Evolutionary conservation across 2,113 vertebrate species (phyloP).

Genomic region (Tetrao urogallus): DNA sequence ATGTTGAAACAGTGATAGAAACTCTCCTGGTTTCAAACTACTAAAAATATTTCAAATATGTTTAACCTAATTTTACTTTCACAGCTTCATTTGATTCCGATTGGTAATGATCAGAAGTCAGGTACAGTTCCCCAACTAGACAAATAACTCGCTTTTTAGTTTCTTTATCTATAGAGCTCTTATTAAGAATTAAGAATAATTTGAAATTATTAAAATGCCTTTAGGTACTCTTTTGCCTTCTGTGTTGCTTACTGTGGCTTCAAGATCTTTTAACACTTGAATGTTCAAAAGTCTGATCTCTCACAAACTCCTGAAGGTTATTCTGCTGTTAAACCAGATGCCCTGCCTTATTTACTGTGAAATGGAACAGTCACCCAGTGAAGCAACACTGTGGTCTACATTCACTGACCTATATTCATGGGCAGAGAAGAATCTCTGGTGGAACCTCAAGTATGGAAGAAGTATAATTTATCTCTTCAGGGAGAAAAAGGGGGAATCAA

Average conservation of each 20-base stretch:
- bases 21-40: background rate
- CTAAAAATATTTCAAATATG: background rate
- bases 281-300: slow-evolving; percentile 19
- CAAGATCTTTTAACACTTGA: slow-evolving; percentile 46
- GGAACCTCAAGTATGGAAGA: background rate
- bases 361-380: slow-evolving; percentile 49
- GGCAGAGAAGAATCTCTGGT: slow-evolving; percentile 34
- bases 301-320: slow-evolving; percentile 18
- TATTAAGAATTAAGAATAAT: slow-evolving; percentile 15
- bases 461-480: background rate
- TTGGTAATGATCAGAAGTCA: background rate
- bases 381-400: slow-evolving; percentile 40
- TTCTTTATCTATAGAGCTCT: background rate
- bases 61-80: background rate
- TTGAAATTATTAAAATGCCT: slow-evolving; percentile 5
- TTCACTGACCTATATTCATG: slow-evolving; percentile 49
- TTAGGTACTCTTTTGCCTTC: background rate
- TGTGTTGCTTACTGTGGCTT: background rate
- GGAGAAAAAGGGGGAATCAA: background rate
- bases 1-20: background rate
- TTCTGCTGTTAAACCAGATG: slow-evolving; percentile 57
- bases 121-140: background rate
- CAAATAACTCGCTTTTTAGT: background rate
- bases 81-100: background rate
- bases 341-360: slow-evolving; percentile 60